Conservation (phyloP, 2,113 vertebrate genomes). For the Rhinopomastus cyanomelas region DNA sequence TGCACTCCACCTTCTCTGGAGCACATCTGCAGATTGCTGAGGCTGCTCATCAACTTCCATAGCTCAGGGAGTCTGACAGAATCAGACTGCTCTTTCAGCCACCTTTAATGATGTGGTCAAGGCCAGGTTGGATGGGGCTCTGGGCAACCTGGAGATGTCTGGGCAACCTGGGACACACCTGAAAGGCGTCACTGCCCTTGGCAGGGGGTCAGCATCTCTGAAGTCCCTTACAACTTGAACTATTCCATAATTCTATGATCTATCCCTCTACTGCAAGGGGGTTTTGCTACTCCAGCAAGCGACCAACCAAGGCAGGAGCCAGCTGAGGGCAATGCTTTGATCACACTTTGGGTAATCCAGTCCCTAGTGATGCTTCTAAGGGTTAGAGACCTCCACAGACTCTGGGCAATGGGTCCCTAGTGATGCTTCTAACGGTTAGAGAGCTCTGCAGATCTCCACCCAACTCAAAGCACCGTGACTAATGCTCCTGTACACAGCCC, state of each 20-base stretch:
- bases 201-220: too few species aligned
- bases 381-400: background rate
- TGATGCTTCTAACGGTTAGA: background rate
- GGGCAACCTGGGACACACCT: too few species aligned
- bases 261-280: background rate
- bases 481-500: background rate
- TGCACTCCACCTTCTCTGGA: background rate
- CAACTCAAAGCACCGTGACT: background rate
- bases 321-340: background rate
- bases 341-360: background rate
- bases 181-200: too few species aligned
- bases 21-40: background rate
- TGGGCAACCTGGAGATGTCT: too few species aligned
- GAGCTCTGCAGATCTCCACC: background rate
- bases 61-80: background rate
- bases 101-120: background rate
- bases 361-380: background rate
- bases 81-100: background rate
- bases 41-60: background rate
- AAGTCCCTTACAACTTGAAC: too few species aligned
- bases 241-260: too few species aligned
- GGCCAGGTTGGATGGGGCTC: too few species aligned
- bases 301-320: background rate
- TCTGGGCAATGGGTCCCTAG: too few species aligned
- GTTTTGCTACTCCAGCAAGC: background rate